A percentile compares a stretch with the other conserved stretches of the same genome.
Evolutionary conservation across 2,888 invertebrate species (phyloP).

Genomic region (Nycteola revayana): DNA sequence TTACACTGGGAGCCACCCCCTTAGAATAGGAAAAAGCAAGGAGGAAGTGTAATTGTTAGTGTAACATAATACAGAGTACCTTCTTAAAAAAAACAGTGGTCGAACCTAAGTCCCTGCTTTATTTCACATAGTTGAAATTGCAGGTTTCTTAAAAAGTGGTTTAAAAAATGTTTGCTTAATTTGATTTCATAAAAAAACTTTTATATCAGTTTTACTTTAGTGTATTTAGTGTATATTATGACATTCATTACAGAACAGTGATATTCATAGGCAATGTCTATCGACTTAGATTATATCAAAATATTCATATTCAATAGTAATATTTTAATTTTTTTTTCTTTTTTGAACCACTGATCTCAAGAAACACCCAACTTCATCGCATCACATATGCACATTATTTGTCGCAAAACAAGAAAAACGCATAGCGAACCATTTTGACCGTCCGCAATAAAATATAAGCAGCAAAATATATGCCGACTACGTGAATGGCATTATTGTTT

Average conservation of each 20-base stretch:
- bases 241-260: no score
- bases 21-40: not conserved
- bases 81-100: not conserved
- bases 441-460: slow-evolving; percentile 65
- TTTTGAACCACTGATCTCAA: slow-evolving; percentile 16
- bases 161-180: not conserved
- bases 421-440: slow-evolving; percentile 47
- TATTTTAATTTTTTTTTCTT: no score
- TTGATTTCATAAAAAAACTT: no score
- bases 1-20: no score
- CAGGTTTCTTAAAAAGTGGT: not conserved
- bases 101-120: not conserved
- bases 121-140: slow-evolving; percentile 3
- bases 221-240: no score
- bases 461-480: slow-evolving; percentile 70
- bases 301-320: no score
- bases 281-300: no score
- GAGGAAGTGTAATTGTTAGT: not conserved
- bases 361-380: slow-evolving; percentile 2
- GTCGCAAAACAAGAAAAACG: slow-evolving; percentile 75
- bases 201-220: no score
- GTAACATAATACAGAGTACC: not conserved
- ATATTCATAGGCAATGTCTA: no score
- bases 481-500: slow-evolving; percentile 28
- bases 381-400: slow-evolving; percentile 39